A percentile compares a stretch with the other conserved stretches of the same genome.
Conservation (phyloP, 2,113 vertebrate species). For the Oncorhynchus nerka region DNA sequence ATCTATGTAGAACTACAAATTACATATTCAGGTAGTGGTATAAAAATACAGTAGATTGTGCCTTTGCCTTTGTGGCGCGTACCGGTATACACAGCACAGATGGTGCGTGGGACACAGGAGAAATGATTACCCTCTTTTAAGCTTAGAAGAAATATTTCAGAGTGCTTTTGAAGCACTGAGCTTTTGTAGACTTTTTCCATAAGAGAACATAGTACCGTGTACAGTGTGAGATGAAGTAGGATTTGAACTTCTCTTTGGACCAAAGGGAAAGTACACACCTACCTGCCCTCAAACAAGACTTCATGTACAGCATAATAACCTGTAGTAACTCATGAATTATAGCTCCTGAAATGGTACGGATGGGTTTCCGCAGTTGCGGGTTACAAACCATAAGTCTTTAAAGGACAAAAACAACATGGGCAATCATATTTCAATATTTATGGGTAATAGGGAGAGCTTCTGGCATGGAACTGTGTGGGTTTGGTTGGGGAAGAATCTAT, state of each 20-base stretch:
- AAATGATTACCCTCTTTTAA: neutral
- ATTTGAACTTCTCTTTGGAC: neutral
- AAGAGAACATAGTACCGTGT: neutral
- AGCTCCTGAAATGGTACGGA: neutral
- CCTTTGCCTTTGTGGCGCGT: neutral
- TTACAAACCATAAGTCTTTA: slow-evolving; percentile 16
- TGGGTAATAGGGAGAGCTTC: slow-evolving; percentile 17
- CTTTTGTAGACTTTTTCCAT: neutral
- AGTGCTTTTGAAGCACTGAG: neutral
- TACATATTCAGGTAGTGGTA: slow-evolving; percentile 35
- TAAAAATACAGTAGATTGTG: slow-evolving; percentile 18
- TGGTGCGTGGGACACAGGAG: slow-evolving; percentile 2
- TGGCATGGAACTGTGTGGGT: slow-evolving; percentile 26
- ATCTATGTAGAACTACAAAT: slow-evolving; percentile 51
- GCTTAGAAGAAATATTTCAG: neutral
- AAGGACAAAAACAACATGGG: slow-evolving; percentile 33
- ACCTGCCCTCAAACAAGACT: neutral
- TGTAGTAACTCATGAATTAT: neutral
- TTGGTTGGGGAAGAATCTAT: slow-evolving; percentile 41
- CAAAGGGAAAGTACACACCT: neutral
- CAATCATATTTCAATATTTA: slow-evolving; percentile 49
- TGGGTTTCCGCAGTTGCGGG: neutral
- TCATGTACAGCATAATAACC: neutral
- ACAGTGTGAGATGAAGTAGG: neutral
- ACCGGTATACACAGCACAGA: neutral